Conservation (phyloP, 1,140 invertebrate genomes). For the Brevipalpus yothersi region DNA sequence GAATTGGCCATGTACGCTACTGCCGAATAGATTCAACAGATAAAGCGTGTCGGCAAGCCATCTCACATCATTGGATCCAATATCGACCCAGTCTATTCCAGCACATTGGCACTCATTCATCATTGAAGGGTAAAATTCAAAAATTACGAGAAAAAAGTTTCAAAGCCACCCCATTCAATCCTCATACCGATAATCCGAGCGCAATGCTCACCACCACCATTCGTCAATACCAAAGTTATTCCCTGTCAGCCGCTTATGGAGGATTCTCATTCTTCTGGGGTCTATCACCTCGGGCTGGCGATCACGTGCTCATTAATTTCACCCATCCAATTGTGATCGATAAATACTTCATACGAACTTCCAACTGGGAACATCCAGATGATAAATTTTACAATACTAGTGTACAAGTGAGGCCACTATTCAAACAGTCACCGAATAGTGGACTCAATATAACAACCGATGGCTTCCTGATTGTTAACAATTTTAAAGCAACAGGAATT, state of each 20-base stretch:
- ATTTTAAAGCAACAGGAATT: constrained; percentile 40
- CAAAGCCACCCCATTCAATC: constrained; percentile 53
- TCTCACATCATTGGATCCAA: constrained; percentile 52
- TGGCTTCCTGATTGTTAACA: constrained; percentile 44
- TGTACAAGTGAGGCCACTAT: constrained; percentile 44
- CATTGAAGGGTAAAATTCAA: constrained; percentile 85
- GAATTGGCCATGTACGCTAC: constrained; percentile 67
- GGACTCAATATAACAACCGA: constrained; percentile 29
- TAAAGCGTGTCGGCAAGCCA: constrained; percentile 58
- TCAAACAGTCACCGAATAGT: constrained; percentile 6
- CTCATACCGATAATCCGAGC: constrained; percentile 28
- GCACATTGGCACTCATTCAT: constrained; percentile 84
- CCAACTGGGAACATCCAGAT: constrained; percentile 67
- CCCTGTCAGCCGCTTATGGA: constrained; percentile 51
- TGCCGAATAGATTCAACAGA: constrained; percentile 56
- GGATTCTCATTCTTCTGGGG: constrained; percentile 86
- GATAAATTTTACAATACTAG: constrained; percentile 70
- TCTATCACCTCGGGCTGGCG: constrained; percentile 51
- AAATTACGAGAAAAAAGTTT: constrained; percentile 86
- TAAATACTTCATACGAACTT: constrained; percentile 66
- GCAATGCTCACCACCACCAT: constrained; percentile 48
- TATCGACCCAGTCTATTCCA: constrained; percentile 52
- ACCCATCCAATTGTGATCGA: constrained; percentile 42
- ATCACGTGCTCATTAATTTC: constrained; percentile 58
- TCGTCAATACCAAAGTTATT: constrained; percentile 57